These are phyloP conservation scores for Lagopus leucura DNA, from an alignment of 2,113 vertebrate genomes.

Conservation along the genomic window DNA sequence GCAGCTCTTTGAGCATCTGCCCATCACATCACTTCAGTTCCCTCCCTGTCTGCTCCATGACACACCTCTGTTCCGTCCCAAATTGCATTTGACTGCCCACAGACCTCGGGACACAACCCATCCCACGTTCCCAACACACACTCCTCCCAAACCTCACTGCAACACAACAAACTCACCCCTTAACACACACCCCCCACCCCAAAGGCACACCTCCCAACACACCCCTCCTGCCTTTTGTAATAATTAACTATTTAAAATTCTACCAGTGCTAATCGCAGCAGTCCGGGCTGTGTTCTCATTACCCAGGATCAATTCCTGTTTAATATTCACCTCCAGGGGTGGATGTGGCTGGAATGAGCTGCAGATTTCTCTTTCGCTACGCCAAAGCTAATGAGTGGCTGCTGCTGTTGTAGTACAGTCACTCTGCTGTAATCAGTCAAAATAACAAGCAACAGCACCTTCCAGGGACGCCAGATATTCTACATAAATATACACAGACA, in stretches of 20 bases:
- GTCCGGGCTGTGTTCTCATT: constrained; percentile 79
- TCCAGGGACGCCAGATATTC: constrained; percentile 59
- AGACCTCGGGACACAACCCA: accelerated
- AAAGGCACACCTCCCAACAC: neutral
- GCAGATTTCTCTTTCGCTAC: constrained; percentile 67
- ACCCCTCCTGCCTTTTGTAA: constrained; percentile 31
- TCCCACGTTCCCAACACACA: neutral
- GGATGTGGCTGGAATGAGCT: constrained; percentile 75
- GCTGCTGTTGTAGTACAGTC: constrained; percentile 69
- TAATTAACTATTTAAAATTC: constrained; percentile 85
- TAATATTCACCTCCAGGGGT: constrained; percentile 83
- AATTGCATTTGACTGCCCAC: neutral
- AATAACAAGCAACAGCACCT: constrained; percentile 80
- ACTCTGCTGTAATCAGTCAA: constrained; percentile 79
- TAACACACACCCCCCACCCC: neutral
- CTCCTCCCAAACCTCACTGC: neutral
- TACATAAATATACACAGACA: constrained; percentile 72
- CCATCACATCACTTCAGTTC: neutral
- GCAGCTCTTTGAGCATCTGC: neutral
- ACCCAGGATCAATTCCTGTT: constrained; percentile 82
- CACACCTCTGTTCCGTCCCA: neutral
- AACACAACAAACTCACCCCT: neutral
- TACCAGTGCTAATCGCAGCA: constrained; percentile 70
- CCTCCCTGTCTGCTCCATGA: neutral
- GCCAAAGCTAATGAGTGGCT: constrained; percentile 79